Evolutionary conservation across 2,797 vertebrate species (phyloP).

Genomic region (Phrynocephalus vlangalii): DNA sequence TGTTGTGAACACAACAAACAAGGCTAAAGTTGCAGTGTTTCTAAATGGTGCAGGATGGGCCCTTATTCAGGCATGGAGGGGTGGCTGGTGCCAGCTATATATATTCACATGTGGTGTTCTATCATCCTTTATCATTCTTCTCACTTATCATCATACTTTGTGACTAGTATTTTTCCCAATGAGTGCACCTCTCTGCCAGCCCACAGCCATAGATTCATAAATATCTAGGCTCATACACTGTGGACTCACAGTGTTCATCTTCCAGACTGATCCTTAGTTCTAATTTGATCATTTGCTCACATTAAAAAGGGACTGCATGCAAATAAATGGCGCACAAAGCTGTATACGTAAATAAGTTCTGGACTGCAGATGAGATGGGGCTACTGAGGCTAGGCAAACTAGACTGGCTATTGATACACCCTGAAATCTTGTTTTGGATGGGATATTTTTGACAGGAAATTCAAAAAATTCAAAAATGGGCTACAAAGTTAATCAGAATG

Average conservation of each 20-base stretch:
- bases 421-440: background rate
- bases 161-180: background rate
- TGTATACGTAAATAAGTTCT: background rate
- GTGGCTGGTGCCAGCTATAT: too few relatives aligned
- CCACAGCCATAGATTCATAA: background rate
- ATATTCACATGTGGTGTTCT: background rate
- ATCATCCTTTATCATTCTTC: background rate
- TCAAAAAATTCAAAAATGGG: too few relatives aligned
- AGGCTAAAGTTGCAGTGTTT: too few relatives aligned
- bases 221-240: background rate
- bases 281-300: background rate
- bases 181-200: background rate
- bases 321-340: background rate
- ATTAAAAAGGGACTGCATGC: background rate
- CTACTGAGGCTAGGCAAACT: background rate
- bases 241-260: too few relatives aligned
- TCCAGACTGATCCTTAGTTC: background rate
- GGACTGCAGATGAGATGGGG: background rate
- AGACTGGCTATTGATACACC: background rate
- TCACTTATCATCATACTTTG: background rate
- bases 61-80: too few relatives aligned
- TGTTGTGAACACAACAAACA: too few relatives aligned
- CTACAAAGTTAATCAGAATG: background rate
- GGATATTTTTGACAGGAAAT: background rate
- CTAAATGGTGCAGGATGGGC: too few relatives aligned